A percentile compares a stretch with the other conserved stretches of the same genome.
These are phyloP conservation scores for Eretmocerus hayati DNA, from an alignment of 2,888 invertebrate genomes.

Conservation along the genomic window DNA sequence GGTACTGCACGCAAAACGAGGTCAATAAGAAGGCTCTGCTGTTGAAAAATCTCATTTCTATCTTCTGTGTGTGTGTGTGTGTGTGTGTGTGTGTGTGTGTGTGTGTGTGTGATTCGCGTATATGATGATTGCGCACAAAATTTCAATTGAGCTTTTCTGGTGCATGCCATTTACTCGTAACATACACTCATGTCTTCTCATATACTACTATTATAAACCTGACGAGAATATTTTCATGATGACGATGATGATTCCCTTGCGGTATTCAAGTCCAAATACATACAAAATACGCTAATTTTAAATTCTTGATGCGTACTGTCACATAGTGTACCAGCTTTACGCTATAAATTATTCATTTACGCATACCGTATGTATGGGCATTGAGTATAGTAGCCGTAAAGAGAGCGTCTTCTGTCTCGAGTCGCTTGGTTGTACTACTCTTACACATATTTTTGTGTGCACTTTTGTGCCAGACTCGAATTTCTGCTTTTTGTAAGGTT, in stretches of 20 bases:
- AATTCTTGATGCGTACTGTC: constrained; percentile 14
- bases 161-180: too few relatives aligned
- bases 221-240: constrained; percentile 3
- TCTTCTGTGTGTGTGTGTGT: background rate
- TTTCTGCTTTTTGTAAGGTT: too few relatives aligned
- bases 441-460: too few relatives aligned
- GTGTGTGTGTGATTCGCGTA: too few relatives aligned
- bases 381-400: too few relatives aligned
- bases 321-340: constrained; percentile 4
- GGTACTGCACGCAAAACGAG: background rate
- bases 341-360: constrained; percentile 20
- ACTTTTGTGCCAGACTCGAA: too few relatives aligned
- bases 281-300: constrained; percentile 5
- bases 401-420: too few relatives aligned
- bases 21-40: too few relatives aligned
- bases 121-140: too few relatives aligned
- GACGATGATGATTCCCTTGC: background rate
- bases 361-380: constrained; percentile 16
- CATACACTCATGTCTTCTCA: background rate
- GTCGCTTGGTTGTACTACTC: too few relatives aligned
- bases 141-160: too few relatives aligned
- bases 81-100: background rate
- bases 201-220: constrained; percentile 7
- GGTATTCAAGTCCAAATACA: too few relatives aligned
- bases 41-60: background rate